These are phyloP conservation scores for Antheraea mylitta DNA, from an alignment of 1,140 invertebrate genomes.

Conservation along the genomic window DNA sequence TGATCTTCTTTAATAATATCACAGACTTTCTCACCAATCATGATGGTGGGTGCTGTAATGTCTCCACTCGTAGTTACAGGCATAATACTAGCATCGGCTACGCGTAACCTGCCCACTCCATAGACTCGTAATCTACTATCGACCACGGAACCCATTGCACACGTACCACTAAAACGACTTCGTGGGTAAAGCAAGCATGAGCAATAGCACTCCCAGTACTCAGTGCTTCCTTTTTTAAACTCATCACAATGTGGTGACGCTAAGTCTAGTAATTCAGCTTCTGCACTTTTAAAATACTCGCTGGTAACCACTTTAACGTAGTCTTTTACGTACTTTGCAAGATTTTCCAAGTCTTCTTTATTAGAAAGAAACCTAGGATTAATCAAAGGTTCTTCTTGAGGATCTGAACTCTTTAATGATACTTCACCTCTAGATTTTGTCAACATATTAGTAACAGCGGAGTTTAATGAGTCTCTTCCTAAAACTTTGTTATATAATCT, in stretches of 20 bases:
- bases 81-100: too few relatives aligned
- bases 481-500: neutral
- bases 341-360: constrained; percentile 5
- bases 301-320: neutral
- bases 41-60: too few relatives aligned
- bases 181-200: constrained; percentile 47
- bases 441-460: neutral
- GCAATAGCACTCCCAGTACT: constrained; percentile 65
- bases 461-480: neutral
- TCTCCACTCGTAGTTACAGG: too few relatives aligned
- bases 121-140: constrained; percentile 60
- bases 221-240: constrained; percentile 36
- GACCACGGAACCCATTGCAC: constrained; percentile 70
- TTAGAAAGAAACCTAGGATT: neutral
- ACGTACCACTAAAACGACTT: constrained; percentile 18
- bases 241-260: neutral
- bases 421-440: neutral
- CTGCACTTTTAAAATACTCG: constrained; percentile 1
- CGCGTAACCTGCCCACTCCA: too few relatives aligned
- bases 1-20: too few relatives aligned
- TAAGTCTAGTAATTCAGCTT: neutral
- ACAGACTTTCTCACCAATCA: too few relatives aligned
- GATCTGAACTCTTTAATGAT: neutral
- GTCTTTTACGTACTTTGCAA: constrained; percentile 4
- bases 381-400: neutral